Evolutionary conservation across 2,113 vertebrate genomes (phyloP), one percentile per base, ranked within the genome.

Genomic region (Brachionichthys hirsutus): DNA sequence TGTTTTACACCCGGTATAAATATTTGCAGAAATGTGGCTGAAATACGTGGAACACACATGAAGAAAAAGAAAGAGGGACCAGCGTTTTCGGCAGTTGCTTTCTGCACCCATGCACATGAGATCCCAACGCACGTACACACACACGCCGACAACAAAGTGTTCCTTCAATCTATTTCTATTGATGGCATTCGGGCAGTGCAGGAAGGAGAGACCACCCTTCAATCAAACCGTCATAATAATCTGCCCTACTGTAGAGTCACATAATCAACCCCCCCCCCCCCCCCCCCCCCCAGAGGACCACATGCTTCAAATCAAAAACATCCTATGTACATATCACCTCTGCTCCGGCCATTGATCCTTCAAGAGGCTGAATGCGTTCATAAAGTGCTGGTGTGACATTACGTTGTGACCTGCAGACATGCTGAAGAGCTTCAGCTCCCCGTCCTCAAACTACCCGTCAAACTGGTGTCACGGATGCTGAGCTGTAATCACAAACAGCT

Each of bases 31-130:
- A 89, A 89, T 89, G 87, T 90, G 85, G 87, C 88, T 75, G 77
- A 68, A 90, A 91, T 89, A 91, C 89, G 87, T 89, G 91, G 81
- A 86, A 90, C 88, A 87, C 91, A 91, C 88, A 92, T 92, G 91
- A 87, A 80, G 84, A 62, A 76, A 54, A 79, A 67, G 68, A 79
- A 56, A 56, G 74, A 62, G 62, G 54, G 58, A 60, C 61, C 74
- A 81, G 75, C 59, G 49, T 73, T 57, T 54, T 30, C 60, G 73
- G 68, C 85, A 85, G 81, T 81, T 30, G 63, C 73, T 62, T 67
- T 71, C 55, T 83, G 67, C 76, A 73, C 82, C 80, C 67, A 73
- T 69, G 75, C 64, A 86, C 75, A 83, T 64, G 65, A 54, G 49
- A 73, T 44, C 67, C 73, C 80, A 52, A 81, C 65, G 73, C 63